These are phyloP conservation scores for Polydrusus tereticollis DNA, from an alignment of 2,888 invertebrate species.

Conservation along the genomic window DNA sequence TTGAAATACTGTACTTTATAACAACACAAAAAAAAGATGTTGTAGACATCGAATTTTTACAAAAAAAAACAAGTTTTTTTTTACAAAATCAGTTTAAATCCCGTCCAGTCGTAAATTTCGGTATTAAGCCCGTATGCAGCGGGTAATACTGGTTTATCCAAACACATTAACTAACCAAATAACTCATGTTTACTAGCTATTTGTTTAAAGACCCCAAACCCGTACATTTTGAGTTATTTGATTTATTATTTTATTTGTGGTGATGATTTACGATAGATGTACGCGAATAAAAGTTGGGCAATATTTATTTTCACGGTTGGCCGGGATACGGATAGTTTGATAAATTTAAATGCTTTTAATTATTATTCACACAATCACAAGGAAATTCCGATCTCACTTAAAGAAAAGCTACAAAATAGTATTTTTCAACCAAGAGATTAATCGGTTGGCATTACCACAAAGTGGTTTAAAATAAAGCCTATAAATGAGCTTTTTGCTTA, in stretches of 20 bases:
- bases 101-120: conserved; percentile 32
- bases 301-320: neutral
- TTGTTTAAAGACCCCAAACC: conserved; percentile 27
- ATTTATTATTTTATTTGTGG: conserved; percentile 14
- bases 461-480: neutral
- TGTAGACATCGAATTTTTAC: neutral
- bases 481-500: too few relatives aligned
- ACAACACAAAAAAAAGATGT: neutral
- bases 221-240: conserved; percentile 19
- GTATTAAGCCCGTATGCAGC: conserved; percentile 18
- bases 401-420: too few relatives aligned
- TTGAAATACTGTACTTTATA: too few relatives aligned
- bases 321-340: too few relatives aligned
- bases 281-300: neutral
- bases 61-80: neutral
- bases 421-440: too few relatives aligned
- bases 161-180: conserved; percentile 42
- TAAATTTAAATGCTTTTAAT: too few relatives aligned
- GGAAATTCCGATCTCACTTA: too few relatives aligned
- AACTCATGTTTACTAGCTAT: conserved; percentile 41
- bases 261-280: neutral
- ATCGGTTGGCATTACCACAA: too few relatives aligned
- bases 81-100: conserved; percentile 8
- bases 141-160: conserved; percentile 33
- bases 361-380: too few relatives aligned